Base-by-base conservation (phyloP, 2,797 vertebrate species). In the Novumbra hubbsi region DNA sequence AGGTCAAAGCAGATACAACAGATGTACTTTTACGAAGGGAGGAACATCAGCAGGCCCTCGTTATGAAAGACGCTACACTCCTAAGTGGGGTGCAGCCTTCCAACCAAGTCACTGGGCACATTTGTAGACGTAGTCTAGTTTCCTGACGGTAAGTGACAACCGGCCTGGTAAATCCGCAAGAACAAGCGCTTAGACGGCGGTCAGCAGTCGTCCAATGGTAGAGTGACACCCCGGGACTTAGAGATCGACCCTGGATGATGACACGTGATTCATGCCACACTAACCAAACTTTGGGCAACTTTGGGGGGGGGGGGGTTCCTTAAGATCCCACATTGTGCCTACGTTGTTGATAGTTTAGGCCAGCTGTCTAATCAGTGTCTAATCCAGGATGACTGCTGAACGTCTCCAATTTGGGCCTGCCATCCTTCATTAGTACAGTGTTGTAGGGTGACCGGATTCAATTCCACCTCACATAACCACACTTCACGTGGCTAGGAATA, bases 231-330 rank as follows among this genome's bases (percentile, higher is more conserved):
- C 9, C 3, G 1, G 41, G 41, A 45, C 41, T 14, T 45, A 45
- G 79, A 79, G 82, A 68, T 71, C 91, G 89, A 92, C 89, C 90
- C 87, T 87, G 86, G 83, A 86, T 92, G 91, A 92, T 88, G 88
- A 89, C 87, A 27, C 85, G 88, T 91, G 90, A 91, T 92, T 92
- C 91, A 92, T 90, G 11, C 24, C 90, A 12, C 24, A 30, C 50
- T 88, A 85, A 84, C 85, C 87, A 84, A 78, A 87, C 87, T 85
- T 84, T 77, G 84, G 85, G 70, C 52, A 83, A 81, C 82, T 81
- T 69, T 89, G 85, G 83, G 84, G 88, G 62, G 71, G 78, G 79
- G 78, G n/a, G n/a, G n/a, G n/a, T n/a, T 87, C 87, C 88, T 88
- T 83, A 78, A 86, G 86, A 80, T 86, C 86, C 85, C 83, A 85